Evolutionary conservation across 2,797 vertebrate species (phyloP), one percentile per base, ranked within the genome.

Genomic region (Sebastes glaucus): DNA sequence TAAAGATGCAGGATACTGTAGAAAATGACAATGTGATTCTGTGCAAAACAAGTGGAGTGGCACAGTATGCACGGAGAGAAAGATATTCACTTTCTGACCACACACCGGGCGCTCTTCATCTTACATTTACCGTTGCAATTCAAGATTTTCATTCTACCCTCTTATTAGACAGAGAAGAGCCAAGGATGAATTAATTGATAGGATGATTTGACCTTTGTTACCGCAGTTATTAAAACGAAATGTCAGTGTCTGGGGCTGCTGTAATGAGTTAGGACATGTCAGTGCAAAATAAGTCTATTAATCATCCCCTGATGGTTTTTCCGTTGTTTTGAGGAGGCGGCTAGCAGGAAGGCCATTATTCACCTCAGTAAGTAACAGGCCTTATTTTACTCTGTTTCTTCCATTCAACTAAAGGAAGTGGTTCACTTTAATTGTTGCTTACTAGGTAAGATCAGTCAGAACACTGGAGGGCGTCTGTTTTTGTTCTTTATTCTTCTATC

Each of bases 191-290:
- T 87, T 77, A 87, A 88, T 86, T 89, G 71, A 88, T 84, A 73
- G 22, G 42, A 74, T 79, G 57, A 83, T 89, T 85, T 92, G 88
- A 92, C 87, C 79, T 86, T 62, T 91, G 74, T 76, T 78, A 69
- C 70, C 67, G 67, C 63, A 84, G 78, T 87, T 93, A 91, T 90
- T 88, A 88, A 88, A 92, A 71, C 18, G 7, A 86, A 91, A 92
- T 91, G 74, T 77, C 83, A 79, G 76, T 83, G 85, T 91, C 67
- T 83, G 22, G 53, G 25, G 72, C 68, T 65, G 82, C 62, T 83
- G 49, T 84, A 83, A 84, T 87, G 84, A 91, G 67, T 92, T 74
- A 82, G 60, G 83, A 85, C 83, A 86, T 81, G 81, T 84, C 81
- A 67, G n/a, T 72, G 68, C 52, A 73, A 89, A 88, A 81, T 83